phyloP scores from a whole-genome alignment of 2,797 vertebrate genomes.

The Gambusia yucatana region DNA sequence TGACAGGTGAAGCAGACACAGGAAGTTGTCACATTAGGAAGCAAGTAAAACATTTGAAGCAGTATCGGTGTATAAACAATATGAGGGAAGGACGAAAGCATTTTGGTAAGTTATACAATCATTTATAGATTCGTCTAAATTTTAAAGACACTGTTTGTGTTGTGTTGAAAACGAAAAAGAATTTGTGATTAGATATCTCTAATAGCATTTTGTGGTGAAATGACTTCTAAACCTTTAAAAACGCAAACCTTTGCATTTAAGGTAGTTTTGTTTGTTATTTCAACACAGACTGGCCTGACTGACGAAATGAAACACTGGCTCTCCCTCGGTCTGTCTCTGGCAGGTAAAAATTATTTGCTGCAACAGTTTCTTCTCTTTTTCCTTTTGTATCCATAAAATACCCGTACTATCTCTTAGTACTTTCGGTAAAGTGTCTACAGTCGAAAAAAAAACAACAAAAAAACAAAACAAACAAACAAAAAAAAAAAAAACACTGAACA shows the following conservation, averaged over 20 bases:
- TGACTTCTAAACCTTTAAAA: not conserved
- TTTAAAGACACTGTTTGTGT: not conserved
- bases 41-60: not conserved
- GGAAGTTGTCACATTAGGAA: conserved; percentile 44
- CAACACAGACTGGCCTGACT: conserved; percentile 65
- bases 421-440: conserved; percentile 20
- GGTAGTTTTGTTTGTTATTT: conserved; percentile 3
- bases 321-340: conserved; percentile 55
- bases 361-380: conserved; percentile 3
- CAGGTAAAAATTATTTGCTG: conserved; percentile 70
- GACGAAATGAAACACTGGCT: conserved; percentile 74
- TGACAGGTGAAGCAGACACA: conserved; percentile 45
- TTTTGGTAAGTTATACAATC: conserved; percentile 42
- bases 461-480: not conserved
- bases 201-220: not conserved
- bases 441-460: not conserved
- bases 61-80: conserved; percentile 23
- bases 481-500: conserved; percentile 1
- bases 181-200: not conserved
- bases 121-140: not conserved
- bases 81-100: conserved; percentile 19
- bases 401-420: conserved; percentile 1
- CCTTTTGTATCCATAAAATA: conserved; percentile 7
- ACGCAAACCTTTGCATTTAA: not conserved
- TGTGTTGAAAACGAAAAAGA: not conserved